Evolutionary conservation across 2,888 invertebrate genomes (phyloP).

Genomic region (Selenia dentaria): DNA sequence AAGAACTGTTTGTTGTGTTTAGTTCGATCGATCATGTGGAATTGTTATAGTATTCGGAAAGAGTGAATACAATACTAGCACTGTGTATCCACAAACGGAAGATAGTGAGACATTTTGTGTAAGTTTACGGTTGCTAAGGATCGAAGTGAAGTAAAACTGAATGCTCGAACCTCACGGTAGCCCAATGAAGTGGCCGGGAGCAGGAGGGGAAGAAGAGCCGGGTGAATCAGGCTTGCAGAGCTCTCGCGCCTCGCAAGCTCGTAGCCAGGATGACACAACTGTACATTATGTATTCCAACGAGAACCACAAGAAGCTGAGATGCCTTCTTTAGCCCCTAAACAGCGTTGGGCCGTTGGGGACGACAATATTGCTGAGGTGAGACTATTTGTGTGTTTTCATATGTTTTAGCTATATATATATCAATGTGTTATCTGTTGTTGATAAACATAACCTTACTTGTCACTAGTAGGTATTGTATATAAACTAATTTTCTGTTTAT

Average conservation of each 20-base stretch:
- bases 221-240: constrained; percentile 81
- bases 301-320: constrained; percentile 92
- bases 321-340: constrained; percentile 89
- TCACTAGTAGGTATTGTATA: no score
- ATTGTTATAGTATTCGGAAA: constrained; percentile 50
- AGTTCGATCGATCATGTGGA: constrained; percentile 64
- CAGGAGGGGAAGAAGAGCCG: constrained; percentile 87
- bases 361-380: constrained; percentile 94
- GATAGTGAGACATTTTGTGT: constrained; percentile 60
- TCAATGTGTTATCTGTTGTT: constrained; percentile 29
- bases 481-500: no score
- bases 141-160: constrained; percentile 75
- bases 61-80: constrained; percentile 47
- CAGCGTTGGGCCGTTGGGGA: constrained; percentile 95
- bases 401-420: not conserved
- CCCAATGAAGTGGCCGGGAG: constrained; percentile 92
- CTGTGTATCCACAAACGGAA: constrained; percentile 49
- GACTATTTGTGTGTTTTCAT: constrained; percentile 37
- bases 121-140: constrained; percentile 66
- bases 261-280: constrained; percentile 93
- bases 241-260: constrained; percentile 88
- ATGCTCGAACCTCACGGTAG: constrained; percentile 85
- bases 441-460: constrained; percentile 44
- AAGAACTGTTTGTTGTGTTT: constrained; percentile 45
- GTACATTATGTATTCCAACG: constrained; percentile 96